Base-by-base conservation (phyloP, 2,797 vertebrate species). In the Onychomys torridus region DNA sequence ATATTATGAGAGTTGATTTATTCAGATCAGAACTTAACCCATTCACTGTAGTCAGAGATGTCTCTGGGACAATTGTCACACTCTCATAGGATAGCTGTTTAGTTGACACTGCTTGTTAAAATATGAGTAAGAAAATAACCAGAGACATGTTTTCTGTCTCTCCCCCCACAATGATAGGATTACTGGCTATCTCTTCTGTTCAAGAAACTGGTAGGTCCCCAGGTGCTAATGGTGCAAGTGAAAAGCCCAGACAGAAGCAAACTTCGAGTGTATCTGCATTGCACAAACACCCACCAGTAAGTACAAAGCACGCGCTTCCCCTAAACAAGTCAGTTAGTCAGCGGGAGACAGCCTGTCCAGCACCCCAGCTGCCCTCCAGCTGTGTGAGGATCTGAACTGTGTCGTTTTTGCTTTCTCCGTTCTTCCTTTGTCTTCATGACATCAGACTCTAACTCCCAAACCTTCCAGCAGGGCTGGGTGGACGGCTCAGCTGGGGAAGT, bases 181-280 rank as follows among this genome's bases (percentile, higher is more conserved):
- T 99, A 99, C 46, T 99, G 99, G 99, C 97, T 99, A 0, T 99
- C 99, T 0, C 97, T 99, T 71, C 98, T 99, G 69, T 99, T 99
- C 97, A 99, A 99, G 98, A 98, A 98, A 40, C 98, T 99, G 7
- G 99, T 99, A 27, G 99, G 99, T 84, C 98, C 98, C 46, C 99
- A 98, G 71, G 99, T 99, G 85, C 93, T 99, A 94, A 97, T 95
- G 14, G 97, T 98, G 0, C 19, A 91, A 8, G 93, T 98, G 27
- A 81, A n/a, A 4, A 97, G 94, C 59, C 89, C 63, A 0, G 90
- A 98, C 0, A 97, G 97, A 49, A 94, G 23, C 93, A 98, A 96
- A 71, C 98, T 99, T 46, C 98, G 99, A 0, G 97, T 99, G 4
- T 99, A 99, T 91, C 99, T 99, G 96, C 99, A 99, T 96, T 99